Evolutionary conservation across 2,888 invertebrate genomes (phyloP).

Genomic region (Spodoptera littoralis): DNA sequence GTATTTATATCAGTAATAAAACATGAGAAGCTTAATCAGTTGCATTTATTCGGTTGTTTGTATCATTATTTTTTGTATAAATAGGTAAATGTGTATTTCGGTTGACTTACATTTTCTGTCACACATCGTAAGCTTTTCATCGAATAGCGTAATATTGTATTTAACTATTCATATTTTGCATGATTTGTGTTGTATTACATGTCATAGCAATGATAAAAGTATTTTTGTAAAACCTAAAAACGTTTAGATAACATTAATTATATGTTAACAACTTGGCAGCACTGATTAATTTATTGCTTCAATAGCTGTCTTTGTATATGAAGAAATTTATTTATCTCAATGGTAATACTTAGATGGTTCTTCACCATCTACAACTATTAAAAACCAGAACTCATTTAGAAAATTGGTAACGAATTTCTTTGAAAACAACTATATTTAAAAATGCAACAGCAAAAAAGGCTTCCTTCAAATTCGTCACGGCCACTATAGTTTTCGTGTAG

Average conservation of each 20-base stretch:
- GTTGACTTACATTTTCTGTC: background rate
- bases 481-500: conserved; percentile 26
- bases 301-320: too few relatives aligned
- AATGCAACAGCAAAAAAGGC: background rate
- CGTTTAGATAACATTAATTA: too few relatives aligned
- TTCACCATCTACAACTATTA: too few relatives aligned
- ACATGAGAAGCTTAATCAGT: conserved; percentile 17
- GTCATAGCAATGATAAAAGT: too few relatives aligned
- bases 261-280: too few relatives aligned
- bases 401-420: too few relatives aligned
- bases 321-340: too few relatives aligned
- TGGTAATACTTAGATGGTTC: too few relatives aligned
- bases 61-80: background rate
- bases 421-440: background rate
- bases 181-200: conserved; percentile 7
- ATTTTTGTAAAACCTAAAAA: too few relatives aligned
- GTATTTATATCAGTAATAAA: conserved; percentile 9
- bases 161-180: background rate
- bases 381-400: too few relatives aligned
- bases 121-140: background rate
- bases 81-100: background rate
- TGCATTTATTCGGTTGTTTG: conserved; percentile 6
- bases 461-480: conserved; percentile 9
- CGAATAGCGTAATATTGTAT: background rate
- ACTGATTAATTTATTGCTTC: too few relatives aligned